phyloP scores from a whole-genome alignment of 1,140 invertebrate species.

The Drosophila nikananu region DNA sequence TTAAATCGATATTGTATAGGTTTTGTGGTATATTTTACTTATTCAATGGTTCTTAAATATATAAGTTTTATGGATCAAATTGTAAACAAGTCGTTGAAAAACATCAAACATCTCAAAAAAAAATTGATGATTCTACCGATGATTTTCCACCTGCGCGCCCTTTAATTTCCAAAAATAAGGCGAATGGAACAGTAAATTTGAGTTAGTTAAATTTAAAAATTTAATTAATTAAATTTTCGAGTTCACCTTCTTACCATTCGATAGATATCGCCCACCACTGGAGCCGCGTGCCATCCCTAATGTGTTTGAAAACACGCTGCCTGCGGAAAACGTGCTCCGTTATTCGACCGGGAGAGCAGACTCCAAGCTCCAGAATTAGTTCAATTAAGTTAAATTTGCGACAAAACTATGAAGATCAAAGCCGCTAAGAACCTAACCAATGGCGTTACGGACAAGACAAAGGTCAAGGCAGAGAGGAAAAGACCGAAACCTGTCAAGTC shows the following conservation, averaged over 20 bases:
- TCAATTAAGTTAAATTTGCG: not conserved
- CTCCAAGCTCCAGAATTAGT: not conserved
- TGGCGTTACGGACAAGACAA: slow-evolving; percentile 1
- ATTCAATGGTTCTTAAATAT: no score
- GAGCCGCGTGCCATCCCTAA: slow-evolving; percentile 2
- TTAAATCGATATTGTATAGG: no score
- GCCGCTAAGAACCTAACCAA: slow-evolving; percentile 2
- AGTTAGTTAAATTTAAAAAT: no score
- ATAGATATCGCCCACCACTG: not conserved
- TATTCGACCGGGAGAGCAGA: not conserved
- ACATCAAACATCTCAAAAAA: no score
- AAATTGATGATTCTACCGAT: no score
- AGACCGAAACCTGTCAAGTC: slow-evolving; percentile 10
- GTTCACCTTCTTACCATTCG: not conserved
- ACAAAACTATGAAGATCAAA: slow-evolving; percentile 6
- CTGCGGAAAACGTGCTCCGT: slow-evolving; percentile 16
- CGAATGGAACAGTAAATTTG: no score
- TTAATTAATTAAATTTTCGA: not conserved
- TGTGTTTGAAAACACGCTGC: slow-evolving; percentile 20
- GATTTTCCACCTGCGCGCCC: no score
- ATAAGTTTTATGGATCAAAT: no score
- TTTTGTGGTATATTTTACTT: no score
- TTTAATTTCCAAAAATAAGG: no score
- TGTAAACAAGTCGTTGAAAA: no score
- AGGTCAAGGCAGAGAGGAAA: slow-evolving; percentile 5